Percentiles rank a stretch among this genome's conserved stretches.
Evolutionary conservation across 2,113 vertebrate species (phyloP).

Genomic region (Ranitomeya imitator): DNA sequence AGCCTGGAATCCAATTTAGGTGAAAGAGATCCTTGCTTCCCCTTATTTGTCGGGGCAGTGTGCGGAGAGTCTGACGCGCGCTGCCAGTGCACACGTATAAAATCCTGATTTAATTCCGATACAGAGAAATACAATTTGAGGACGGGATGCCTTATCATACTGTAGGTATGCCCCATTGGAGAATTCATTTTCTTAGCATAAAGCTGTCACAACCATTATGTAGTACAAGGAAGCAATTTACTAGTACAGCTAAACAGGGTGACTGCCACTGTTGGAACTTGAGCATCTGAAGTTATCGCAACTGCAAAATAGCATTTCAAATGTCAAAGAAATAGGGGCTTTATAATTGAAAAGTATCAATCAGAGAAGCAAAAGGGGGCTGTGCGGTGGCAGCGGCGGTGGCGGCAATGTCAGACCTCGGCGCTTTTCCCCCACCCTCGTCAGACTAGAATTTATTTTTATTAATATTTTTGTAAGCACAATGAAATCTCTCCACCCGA

Average conservation of each 20-base stretch:
- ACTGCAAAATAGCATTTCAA: constrained; percentile 93
- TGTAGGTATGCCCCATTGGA: constrained; percentile 89
- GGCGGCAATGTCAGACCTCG: neutral
- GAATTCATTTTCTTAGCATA: constrained; percentile 99
- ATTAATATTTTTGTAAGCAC: constrained; percentile 53
- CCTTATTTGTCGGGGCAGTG: constrained; percentile 91
- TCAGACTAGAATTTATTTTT: constrained; percentile 34
- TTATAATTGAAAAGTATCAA: constrained; percentile 99
- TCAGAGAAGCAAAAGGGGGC: constrained; percentile 89
- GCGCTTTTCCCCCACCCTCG: constrained; percentile 2
- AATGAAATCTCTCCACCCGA: constrained; percentile 56
- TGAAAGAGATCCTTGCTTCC: constrained; percentile 80
- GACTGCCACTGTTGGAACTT: constrained; percentile 89
- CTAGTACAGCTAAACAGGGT: constrained; percentile 96
- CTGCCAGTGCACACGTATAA: constrained; percentile 95
- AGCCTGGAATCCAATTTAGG: constrained; percentile 78
- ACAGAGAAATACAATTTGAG: constrained; percentile 99
- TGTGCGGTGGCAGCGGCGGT: constrained; percentile 65
- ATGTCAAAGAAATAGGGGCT: constrained; percentile 91
- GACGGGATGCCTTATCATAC: constrained; percentile 96
- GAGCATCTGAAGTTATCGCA: constrained; percentile 98
- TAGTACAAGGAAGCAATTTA: constrained; percentile 99
- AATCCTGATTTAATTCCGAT: constrained; percentile 99
- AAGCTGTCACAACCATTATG: constrained; percentile 98
- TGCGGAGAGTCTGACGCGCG: constrained; percentile 82